A percentile compares a stretch with the other conserved stretches of the same genome.
Conservation (phyloP, 2,797 vertebrate genomes). For the Alca torda region DNA sequence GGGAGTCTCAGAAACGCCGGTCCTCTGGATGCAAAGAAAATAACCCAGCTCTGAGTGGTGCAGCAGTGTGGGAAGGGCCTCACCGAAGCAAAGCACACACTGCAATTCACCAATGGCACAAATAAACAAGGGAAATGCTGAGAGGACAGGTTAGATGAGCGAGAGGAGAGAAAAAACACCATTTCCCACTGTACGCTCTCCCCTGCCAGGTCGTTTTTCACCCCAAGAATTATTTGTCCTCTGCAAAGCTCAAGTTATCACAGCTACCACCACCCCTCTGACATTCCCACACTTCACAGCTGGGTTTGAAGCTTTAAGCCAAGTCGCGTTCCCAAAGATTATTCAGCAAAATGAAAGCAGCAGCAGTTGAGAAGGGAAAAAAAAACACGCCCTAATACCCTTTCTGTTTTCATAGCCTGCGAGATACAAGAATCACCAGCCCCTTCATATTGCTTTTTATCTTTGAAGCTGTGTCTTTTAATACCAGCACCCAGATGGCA, state of each 20-base stretch:
- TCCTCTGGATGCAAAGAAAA: background rate
- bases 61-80: background rate
- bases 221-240: background rate
- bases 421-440: conserved; percentile 27
- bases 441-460: conserved; percentile 44
- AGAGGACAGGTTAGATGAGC: background rate
- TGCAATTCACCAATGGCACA: background rate
- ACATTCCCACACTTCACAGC: conserved; percentile 21
- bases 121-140: background rate
- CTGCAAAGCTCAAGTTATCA: background rate
- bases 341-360: conserved; percentile 54
- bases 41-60: background rate
- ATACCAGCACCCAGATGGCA: conserved; percentile 48
- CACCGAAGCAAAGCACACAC: background rate
- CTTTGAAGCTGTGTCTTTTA: conserved; percentile 51
- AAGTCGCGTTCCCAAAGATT: conserved; percentile 18
- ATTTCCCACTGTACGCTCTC: background rate
- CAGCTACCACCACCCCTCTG: background rate
- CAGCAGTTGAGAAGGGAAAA: background rate
- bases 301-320: conserved; percentile 29
- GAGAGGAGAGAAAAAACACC: background rate
- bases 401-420: background rate
- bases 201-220: background rate
- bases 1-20: accelerated
- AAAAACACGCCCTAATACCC: background rate